Conservation (phyloP, 2,113 vertebrate species). For the Antennarius striatus region DNA sequence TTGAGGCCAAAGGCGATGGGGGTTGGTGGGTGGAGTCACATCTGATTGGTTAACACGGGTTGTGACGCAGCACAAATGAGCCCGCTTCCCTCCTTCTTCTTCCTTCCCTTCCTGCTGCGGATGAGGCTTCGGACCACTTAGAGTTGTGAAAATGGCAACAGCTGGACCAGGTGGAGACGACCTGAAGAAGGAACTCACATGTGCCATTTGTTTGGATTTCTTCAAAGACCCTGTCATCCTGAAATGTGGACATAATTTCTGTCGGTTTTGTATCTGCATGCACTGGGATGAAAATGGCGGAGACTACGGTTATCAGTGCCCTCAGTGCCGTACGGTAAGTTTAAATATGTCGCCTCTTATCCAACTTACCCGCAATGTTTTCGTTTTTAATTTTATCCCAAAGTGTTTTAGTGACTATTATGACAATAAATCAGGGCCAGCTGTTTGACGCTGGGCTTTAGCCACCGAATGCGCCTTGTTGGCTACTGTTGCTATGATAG, state of each 20-base stretch:
- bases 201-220: slow-evolving; percentile 80
- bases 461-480: slow-evolving; percentile 9
- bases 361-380: neutral
- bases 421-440: accelerated
- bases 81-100: neutral
- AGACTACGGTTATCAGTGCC: slow-evolving; percentile 81
- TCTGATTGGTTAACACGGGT: slow-evolving; percentile 44
- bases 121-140: slow-evolving; percentile 14
- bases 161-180: slow-evolving; percentile 66
- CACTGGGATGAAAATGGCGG: slow-evolving; percentile 83
- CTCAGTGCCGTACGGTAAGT: slow-evolving; percentile 80
- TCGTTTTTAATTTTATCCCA: neutral
- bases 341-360: neutral
- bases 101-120: slow-evolving; percentile 43
- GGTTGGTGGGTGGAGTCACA: neutral
- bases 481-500: neutral
- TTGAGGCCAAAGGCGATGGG: neutral
- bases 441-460: neutral
- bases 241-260: slow-evolving; percentile 83
- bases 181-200: slow-evolving; percentile 78
- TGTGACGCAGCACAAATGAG: slow-evolving; percentile 31
- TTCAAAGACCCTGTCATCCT: slow-evolving; percentile 81
- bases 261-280: slow-evolving; percentile 79
- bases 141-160: slow-evolving; percentile 72
- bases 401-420: no score